These are phyloP conservation scores for Enteromius radiatus DNA, from an alignment of 2,797 vertebrate species.

Conservation along the genomic window DNA sequence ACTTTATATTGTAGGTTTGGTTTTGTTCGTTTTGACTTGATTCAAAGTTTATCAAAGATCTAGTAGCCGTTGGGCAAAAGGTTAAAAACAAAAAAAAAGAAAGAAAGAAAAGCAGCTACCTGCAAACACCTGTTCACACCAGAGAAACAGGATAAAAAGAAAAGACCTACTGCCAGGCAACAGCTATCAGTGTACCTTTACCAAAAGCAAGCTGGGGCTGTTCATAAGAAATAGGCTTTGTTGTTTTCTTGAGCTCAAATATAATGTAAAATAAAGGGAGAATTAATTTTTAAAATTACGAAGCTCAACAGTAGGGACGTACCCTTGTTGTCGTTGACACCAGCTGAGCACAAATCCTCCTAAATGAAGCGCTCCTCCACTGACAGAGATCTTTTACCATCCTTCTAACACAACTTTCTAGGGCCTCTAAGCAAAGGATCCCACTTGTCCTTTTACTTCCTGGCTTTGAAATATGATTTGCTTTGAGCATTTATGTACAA, in stretches of 20 bases:
- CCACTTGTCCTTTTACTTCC: slow-evolving; percentile 81
- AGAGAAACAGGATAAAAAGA: slow-evolving; percentile 58
- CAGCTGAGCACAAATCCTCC: slow-evolving; percentile 27
- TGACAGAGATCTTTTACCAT: slow-evolving; percentile 48
- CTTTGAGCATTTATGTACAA: slow-evolving; percentile 99
- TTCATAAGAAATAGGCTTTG: slow-evolving; percentile 39
- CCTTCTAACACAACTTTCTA: slow-evolving; percentile 57
- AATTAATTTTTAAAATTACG: background rate
- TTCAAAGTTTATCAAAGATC: slow-evolving; percentile 41
- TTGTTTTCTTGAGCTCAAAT: slow-evolving; percentile 25
- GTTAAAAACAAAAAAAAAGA: too few relatives aligned
- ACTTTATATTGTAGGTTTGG: background rate
- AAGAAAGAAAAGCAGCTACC: slow-evolving; percentile 80
- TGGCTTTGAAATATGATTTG: slow-evolving; percentile 97
- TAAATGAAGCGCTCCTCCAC: slow-evolving; percentile 31
- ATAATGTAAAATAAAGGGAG: slow-evolving; percentile 26
- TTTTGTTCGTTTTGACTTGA: background rate
- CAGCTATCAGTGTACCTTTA: slow-evolving; percentile 60
- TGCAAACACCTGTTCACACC: slow-evolving; percentile 80
- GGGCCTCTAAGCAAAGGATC: slow-evolving; percentile 65
- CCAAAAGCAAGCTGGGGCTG: slow-evolving; percentile 51
- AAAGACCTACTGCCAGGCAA: slow-evolving; percentile 65
- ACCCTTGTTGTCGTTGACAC: background rate
- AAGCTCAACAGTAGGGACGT: background rate
- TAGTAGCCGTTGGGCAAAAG: slow-evolving; percentile 73